These are phyloP conservation scores for Trogon melanurus DNA, from an alignment of 2,113 vertebrate species.

Conservation along the genomic window DNA sequence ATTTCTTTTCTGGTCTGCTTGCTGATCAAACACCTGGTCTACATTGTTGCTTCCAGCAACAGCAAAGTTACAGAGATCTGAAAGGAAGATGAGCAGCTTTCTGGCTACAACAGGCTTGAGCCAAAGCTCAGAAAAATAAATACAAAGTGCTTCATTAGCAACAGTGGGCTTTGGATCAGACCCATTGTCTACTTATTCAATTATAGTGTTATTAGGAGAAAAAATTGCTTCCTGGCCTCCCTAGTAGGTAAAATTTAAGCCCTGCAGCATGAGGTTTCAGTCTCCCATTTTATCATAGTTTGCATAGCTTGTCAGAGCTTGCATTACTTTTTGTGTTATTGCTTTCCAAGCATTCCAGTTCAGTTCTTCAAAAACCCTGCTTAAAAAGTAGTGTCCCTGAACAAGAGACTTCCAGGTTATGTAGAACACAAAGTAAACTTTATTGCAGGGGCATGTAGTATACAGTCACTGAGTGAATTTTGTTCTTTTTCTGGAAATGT, in stretches of 20 bases:
- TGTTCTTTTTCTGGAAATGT: not conserved
- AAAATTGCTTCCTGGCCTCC: conserved; percentile 11
- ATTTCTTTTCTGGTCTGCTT: not conserved
- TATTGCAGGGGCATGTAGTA: not conserved
- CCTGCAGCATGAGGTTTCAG: not conserved
- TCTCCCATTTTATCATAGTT: not conserved
- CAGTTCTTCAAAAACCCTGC: not conserved
- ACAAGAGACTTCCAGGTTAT: not conserved
- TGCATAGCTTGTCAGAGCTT: conserved; percentile 1
- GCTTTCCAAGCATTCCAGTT: not conserved
- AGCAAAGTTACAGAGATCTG: not conserved
- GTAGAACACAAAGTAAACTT: not conserved
- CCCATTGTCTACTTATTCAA: not conserved
- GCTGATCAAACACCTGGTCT: not conserved
- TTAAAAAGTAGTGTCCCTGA: not conserved
- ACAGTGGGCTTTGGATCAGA: not conserved
- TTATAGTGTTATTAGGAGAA: not conserved
- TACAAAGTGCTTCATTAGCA: conserved; percentile 1
- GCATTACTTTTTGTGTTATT: not conserved
- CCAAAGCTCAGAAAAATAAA: conserved; percentile 11
- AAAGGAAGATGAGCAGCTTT: not conserved
- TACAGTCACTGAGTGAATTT: not conserved
- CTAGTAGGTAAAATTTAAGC: conserved; percentile 6
- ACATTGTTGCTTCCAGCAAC: not conserved
- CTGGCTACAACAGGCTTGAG: not conserved